Evolutionary conservation across 2,797 vertebrate species (phyloP).

Genomic region (Sebastes diaconus): DNA sequence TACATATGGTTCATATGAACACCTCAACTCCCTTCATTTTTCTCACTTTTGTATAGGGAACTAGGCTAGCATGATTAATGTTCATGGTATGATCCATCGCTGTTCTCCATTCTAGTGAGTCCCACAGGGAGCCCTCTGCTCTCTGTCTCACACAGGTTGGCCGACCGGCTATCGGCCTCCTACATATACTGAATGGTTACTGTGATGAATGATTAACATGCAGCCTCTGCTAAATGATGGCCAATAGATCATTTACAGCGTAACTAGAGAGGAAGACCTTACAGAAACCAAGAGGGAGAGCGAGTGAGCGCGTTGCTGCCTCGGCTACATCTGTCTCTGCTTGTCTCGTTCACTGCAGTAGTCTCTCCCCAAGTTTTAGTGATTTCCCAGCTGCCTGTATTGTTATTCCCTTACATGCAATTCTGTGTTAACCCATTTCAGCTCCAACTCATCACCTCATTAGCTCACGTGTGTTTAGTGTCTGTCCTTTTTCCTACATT

Average conservation of each 20-base stretch:
- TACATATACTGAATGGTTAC: constrained; percentile 38
- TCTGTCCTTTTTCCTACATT: constrained; percentile 3
- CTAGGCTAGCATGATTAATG: constrained; percentile 75
- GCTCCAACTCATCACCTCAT: constrained; percentile 8
- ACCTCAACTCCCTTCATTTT: constrained; percentile 30
- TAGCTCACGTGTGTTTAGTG: constrained; percentile 17
- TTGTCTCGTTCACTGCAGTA: constrained; percentile 7
- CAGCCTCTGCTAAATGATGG: constrained; percentile 70
- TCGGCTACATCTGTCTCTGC: not conserved
- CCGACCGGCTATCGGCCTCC: constrained; percentile 41
- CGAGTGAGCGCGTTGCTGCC: constrained; percentile 12
- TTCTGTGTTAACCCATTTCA: constrained; percentile 12
- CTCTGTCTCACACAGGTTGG: constrained; percentile 50
- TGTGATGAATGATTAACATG: constrained; percentile 77
- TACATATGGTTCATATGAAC: not conserved
- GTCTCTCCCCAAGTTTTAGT: not conserved
- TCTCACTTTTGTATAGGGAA: constrained; percentile 38
- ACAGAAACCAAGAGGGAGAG: constrained; percentile 31
- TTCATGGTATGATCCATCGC: constrained; percentile 61
- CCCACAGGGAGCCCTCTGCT: constrained; percentile 55
- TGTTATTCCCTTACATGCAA: constrained; percentile 1
- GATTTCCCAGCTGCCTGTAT: not conserved
- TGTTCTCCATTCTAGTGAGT: constrained; percentile 47
- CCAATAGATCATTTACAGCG: constrained; percentile 75
- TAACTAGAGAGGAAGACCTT: constrained; percentile 58